Conservation (phyloP, 2,797 vertebrate genomes). For the Oreochromis mossambicus region DNA sequence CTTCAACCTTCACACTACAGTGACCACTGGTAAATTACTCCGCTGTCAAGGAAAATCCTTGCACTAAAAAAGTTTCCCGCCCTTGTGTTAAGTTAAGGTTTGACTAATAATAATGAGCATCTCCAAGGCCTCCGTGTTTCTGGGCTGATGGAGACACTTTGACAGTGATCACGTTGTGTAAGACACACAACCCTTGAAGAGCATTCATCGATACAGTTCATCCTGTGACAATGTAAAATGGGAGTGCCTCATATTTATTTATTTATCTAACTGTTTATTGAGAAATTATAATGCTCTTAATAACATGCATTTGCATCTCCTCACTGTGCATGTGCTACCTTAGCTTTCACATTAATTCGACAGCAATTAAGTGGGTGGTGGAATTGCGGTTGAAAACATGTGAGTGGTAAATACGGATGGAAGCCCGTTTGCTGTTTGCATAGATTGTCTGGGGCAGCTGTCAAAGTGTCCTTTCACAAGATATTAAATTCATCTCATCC, state of each 20-base stretch:
- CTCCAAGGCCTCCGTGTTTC: background rate
- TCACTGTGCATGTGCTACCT: background rate
- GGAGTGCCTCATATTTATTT: background rate
- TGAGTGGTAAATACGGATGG: background rate
- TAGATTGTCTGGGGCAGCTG: background rate
- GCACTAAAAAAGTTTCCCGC: background rate
- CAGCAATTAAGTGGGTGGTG: background rate
- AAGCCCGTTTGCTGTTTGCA: background rate
- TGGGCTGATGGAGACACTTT: background rate
- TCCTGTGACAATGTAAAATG: background rate
- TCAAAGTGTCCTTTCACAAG: background rate
- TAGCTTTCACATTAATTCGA: background rate
- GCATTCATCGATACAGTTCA: background rate
- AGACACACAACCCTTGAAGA: background rate
- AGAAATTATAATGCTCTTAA: background rate
- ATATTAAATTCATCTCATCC: background rate
- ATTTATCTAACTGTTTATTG: background rate
- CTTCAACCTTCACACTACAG: conserved; percentile 46
- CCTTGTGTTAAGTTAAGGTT: background rate
- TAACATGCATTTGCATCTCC: background rate
- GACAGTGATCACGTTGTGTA: background rate
- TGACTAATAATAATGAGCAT: background rate
- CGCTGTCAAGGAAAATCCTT: conserved; percentile 18
- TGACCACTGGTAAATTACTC: conserved; percentile 11
- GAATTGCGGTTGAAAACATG: background rate